These are phyloP conservation scores for Drosophila acutilabella DNA, from an alignment of 2,888 invertebrate genomes.

Conservation along the genomic window DNA sequence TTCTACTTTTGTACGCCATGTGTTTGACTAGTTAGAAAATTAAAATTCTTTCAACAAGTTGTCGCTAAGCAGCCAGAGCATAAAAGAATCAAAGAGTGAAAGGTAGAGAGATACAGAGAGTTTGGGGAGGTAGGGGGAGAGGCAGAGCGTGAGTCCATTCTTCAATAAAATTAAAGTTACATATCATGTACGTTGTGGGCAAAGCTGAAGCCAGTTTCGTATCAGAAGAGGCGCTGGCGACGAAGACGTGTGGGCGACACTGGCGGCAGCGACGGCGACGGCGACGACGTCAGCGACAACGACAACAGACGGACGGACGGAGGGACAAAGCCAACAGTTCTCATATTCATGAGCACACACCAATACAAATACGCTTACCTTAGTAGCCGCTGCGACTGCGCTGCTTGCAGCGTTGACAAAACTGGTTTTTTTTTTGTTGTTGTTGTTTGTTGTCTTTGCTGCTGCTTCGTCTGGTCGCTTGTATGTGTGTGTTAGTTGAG, in stretches of 20 bases:
- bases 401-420: conserved; percentile 68
- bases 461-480: conserved; percentile 34
- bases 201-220: conserved; percentile 60
- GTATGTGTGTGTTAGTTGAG: conserved; percentile 27
- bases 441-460: conserved; percentile 37
- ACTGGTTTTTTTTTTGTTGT: conserved; percentile 62
- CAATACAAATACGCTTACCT: conserved; percentile 55
- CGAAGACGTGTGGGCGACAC: conserved; percentile 31
- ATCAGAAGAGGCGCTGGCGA: conserved; percentile 18
- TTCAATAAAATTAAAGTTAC: conserved; percentile 69
- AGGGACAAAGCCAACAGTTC: conserved; percentile 38
- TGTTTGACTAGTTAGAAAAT: conserved; percentile 55
- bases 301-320: conserved; percentile 28
- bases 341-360: conserved; percentile 16
- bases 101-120: background rate
- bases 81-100: background rate
- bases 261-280: conserved; percentile 42
- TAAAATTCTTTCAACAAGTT: conserved; percentile 67
- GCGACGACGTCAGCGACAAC: conserved; percentile 36
- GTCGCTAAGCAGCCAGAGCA: conserved; percentile 24
- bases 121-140: background rate
- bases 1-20: conserved; percentile 10
- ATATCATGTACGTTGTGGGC: conserved; percentile 52
- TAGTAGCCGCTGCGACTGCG: conserved; percentile 71
- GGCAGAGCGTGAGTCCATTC: conserved; percentile 16